These are phyloP conservation scores for Medauroidea extradentata DNA, from an alignment of 1,140 invertebrate species.

Conservation along the genomic window DNA sequence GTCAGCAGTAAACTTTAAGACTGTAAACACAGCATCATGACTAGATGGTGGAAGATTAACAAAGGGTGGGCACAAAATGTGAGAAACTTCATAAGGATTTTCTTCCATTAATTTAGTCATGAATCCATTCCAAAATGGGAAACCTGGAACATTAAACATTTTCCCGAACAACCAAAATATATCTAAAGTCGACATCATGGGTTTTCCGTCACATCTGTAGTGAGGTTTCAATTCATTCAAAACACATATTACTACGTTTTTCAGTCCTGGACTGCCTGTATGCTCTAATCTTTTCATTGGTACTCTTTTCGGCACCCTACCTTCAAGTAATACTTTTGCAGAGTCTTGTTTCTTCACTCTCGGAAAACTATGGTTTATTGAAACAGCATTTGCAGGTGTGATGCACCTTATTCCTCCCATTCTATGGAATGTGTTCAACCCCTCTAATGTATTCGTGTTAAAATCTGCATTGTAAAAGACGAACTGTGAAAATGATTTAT, in stretches of 20 bases:
- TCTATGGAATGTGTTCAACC: slow-evolving; percentile 27
- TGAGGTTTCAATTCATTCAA: background rate
- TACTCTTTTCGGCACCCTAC: too few relatives aligned
- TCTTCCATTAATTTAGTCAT: slow-evolving; percentile 18
- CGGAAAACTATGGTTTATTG: too few relatives aligned
- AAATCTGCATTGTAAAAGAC: slow-evolving; percentile 32
- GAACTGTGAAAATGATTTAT: slow-evolving; percentile 27
- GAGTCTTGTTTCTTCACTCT: too few relatives aligned
- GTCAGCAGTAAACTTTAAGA: slow-evolving; percentile 10
- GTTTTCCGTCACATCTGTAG: background rate
- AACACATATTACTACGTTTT: background rate
- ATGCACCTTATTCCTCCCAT: too few relatives aligned
- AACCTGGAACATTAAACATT: slow-evolving; percentile 11
- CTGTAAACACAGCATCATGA: slow-evolving; percentile 25
- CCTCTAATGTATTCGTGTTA: slow-evolving; percentile 28
- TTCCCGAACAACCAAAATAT: slow-evolving; percentile 17
- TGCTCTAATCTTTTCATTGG: slow-evolving; percentile 9
- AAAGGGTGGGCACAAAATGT: slow-evolving; percentile 19
- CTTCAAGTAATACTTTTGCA: too few relatives aligned
- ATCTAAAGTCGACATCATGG: background rate
- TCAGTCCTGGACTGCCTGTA: slow-evolving; percentile 23
- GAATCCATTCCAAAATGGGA: slow-evolving; percentile 28
- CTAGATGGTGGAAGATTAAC: slow-evolving; percentile 26
- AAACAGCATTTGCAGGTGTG: too few relatives aligned
- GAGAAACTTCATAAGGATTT: slow-evolving; percentile 11